Conservation (phyloP, 2,888 invertebrate species). For the Polydrusus tereticollis region DNA sequence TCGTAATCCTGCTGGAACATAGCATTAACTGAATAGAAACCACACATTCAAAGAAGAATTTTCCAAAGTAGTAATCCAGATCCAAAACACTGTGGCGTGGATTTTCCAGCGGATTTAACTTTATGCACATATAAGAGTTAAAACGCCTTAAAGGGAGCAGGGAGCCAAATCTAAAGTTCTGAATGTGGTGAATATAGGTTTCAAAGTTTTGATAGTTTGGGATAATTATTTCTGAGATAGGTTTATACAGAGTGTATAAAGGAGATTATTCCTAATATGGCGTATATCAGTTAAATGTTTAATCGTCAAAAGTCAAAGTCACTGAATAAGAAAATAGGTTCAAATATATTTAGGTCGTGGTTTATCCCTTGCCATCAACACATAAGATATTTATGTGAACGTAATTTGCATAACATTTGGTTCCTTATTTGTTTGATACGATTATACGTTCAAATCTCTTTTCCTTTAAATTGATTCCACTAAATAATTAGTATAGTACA, state of each 20-base stretch:
- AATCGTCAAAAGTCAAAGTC: too few species aligned
- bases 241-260: not conserved
- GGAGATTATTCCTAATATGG: too few species aligned
- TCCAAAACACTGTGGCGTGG: conserved; percentile 30
- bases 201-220: not conserved
- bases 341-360: too few species aligned
- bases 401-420: too few species aligned
- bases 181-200: not conserved
- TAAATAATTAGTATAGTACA: too few species aligned
- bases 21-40: not conserved
- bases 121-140: conserved; percentile 23
- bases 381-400: too few species aligned
- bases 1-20: not conserved
- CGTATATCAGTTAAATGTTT: too few species aligned
- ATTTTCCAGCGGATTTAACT: conserved; percentile 40
- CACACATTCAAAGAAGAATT: conserved; percentile 25
- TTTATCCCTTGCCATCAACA: too few species aligned
- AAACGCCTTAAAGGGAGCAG: conserved; percentile 5
- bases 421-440: too few species aligned
- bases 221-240: not conserved
- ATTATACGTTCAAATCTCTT: too few species aligned
- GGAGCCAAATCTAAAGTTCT: conserved; percentile 7
- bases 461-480: too few species aligned
- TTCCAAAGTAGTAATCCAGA: conserved; percentile 38
- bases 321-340: too few species aligned